phyloP scores from a whole-genome alignment of 2,888 invertebrate genomes.

The Nemoura dubitans region DNA sequence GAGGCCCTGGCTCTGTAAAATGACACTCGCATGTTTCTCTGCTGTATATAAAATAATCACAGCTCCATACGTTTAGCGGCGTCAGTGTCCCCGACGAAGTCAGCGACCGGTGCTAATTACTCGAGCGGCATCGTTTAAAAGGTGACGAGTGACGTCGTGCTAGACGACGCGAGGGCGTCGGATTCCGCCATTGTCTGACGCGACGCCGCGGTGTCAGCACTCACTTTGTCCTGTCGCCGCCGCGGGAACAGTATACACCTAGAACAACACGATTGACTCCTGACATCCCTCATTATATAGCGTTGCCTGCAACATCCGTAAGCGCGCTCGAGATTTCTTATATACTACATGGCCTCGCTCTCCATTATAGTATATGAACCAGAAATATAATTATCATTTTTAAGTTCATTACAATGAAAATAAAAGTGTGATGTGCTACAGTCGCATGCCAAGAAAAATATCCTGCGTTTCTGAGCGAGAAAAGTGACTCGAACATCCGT shows the following conservation, averaged over 20 bases:
- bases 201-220: background rate
- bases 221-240: background rate
- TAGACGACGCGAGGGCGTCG: background rate
- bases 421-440: background rate
- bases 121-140: background rate
- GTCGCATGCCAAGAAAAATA: background rate
- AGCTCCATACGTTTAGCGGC: too few species aligned
- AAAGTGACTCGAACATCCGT: background rate
- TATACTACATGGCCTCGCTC: too few species aligned
- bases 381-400: background rate
- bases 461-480: background rate
- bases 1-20: too few species aligned
- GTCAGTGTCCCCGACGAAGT: too few species aligned
- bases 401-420: background rate
- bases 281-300: too few species aligned
- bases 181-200: conserved; percentile 9
- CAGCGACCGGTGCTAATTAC: background rate
- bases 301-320: too few species aligned
- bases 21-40: too few species aligned
- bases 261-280: background rate
- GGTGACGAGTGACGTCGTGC: background rate
- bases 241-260: background rate
- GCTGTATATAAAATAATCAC: too few species aligned
- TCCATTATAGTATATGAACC: too few species aligned
- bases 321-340: too few species aligned